Base-by-base conservation (phyloP, 2,797 vertebrate genomes). In the Semaprochilodus insignis region DNA sequence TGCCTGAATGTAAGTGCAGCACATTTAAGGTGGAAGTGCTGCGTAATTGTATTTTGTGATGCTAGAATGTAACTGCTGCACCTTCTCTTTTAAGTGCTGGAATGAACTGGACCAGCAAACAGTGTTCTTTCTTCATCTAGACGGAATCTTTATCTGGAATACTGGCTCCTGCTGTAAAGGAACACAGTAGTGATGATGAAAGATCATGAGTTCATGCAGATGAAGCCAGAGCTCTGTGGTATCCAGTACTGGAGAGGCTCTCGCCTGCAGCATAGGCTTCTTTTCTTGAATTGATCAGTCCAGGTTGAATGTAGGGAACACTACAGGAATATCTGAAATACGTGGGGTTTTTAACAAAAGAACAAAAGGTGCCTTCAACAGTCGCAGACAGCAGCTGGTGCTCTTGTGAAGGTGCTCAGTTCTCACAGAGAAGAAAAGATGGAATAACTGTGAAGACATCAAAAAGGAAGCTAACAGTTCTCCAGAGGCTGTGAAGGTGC, bases 311-410 rank as follows among this genome's bases (percentile, higher is more conserved):
- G 25, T 63, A 14, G 11, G 16, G 60, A 65, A 67, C 65, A 5
- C 19, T 67, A 17, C 65, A 40, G 65, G 31, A 67, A 40, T 17
- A 1, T 16, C 36, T 36, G 31, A 67, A 67, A 40, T n/a, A 40
- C 2, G 57, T 11, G 11, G 34, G 21, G 65, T 19, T 21, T 63
- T 31, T 66, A 4, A 67, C 34, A 67, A 67, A 21, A 67, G 34
- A 40, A 67, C 34, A 67, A 66, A 67, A 67, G 65, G 16, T 66
- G 31, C 16, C 63, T 34, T 31, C 31, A 66, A 36, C 63, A 66
- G 31, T 34, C 63, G 0, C 63, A 66, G 63, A 66, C 63, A 66
- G 31, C 31, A 34, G 5, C 17, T 19, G 19, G 16, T 66, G 36
- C 63, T 66, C 36, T 66, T 34, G 25, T 31, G 25, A 31, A 31